These are phyloP conservation scores for Leucoptera coffeella DNA, from an alignment of 2,888 invertebrate genomes.

Conservation along the genomic window DNA sequence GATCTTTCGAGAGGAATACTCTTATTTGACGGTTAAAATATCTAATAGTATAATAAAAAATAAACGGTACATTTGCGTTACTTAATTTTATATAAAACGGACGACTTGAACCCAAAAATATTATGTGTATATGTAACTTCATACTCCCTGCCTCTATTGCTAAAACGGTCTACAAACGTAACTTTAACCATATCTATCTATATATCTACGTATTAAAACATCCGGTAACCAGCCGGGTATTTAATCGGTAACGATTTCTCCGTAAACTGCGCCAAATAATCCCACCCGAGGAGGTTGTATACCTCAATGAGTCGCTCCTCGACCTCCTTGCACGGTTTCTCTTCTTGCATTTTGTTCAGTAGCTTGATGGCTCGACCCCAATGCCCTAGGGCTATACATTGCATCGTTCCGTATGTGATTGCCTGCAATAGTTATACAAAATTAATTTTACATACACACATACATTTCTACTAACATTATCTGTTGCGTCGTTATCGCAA, in stretches of 20 bases:
- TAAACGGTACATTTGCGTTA: no score
- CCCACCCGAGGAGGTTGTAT: slow-evolving; percentile 64
- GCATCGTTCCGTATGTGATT: slow-evolving; percentile 74
- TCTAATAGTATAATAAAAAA: no score
- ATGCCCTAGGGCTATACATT: slow-evolving; percentile 70
- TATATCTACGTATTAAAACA: no score
- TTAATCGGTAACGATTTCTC: slow-evolving; percentile 56
- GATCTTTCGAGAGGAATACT: no score
- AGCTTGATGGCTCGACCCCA: slow-evolving; percentile 79
- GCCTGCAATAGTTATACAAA: slow-evolving; percentile 34
- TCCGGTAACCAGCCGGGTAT: slow-evolving; percentile 62
- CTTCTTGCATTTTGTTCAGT: slow-evolving; percentile 71
- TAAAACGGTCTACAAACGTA: no score
- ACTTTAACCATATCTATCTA: no score
- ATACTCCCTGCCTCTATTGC: no score
- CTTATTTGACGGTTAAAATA: no score
- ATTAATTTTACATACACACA: background rate
- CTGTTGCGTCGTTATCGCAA: no score
- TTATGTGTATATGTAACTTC: no score
- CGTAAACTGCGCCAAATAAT: slow-evolving; percentile 54
- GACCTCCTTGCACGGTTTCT: slow-evolving; percentile 67
- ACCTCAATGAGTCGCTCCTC: slow-evolving; percentile 63
- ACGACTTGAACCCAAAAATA: no score
- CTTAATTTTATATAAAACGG: no score
- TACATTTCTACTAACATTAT: background rate